Evolutionary conservation across 2,888 invertebrate species (phyloP).

Genomic region (Ptychoptera albimana): DNA sequence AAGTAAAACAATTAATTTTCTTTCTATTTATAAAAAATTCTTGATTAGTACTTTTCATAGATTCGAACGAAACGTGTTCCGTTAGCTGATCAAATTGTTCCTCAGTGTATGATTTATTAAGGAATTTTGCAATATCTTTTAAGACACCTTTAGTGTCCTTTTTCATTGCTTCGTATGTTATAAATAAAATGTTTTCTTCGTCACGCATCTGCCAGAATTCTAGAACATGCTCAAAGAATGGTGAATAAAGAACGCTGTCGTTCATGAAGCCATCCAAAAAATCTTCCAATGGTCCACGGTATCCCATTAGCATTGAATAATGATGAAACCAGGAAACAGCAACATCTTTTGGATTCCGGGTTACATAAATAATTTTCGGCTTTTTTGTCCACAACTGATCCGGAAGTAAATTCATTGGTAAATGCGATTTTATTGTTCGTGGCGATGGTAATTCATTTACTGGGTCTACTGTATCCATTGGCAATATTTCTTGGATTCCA

Average conservation of each 20-base stretch:
- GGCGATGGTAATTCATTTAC: not conserved
- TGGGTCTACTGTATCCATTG: too few species aligned
- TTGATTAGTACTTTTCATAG: constrained; percentile 7
- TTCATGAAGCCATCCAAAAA: constrained; percentile 12
- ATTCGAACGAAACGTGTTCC: constrained; percentile 5
- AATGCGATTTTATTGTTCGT: constrained; percentile 6
- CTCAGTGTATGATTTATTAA: constrained; percentile 1
- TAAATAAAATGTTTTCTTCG: constrained; percentile 4
- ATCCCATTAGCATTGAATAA: not conserved
- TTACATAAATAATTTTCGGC: not conserved
- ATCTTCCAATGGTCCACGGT: constrained; percentile 12
- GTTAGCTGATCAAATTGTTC: constrained; percentile 4
- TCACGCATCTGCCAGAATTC: constrained; percentile 3
- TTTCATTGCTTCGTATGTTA: constrained; percentile 7
- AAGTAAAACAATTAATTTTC: too few species aligned
- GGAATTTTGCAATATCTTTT: constrained; percentile 3
- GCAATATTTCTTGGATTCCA: too few species aligned
- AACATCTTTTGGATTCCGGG: not conserved
- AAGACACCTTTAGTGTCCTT: constrained; percentile 3
- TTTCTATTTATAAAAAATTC: too few species aligned
- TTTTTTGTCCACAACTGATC: constrained; percentile 4
- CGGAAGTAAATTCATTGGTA: constrained; percentile 3
- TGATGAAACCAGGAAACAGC: not conserved
- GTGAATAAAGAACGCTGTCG: constrained; percentile 10
- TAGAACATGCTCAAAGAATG: constrained; percentile 13